Evolutionary conservation across 2,797 vertebrate genomes (phyloP).

Genomic region (Hirundo rustica): DNA sequence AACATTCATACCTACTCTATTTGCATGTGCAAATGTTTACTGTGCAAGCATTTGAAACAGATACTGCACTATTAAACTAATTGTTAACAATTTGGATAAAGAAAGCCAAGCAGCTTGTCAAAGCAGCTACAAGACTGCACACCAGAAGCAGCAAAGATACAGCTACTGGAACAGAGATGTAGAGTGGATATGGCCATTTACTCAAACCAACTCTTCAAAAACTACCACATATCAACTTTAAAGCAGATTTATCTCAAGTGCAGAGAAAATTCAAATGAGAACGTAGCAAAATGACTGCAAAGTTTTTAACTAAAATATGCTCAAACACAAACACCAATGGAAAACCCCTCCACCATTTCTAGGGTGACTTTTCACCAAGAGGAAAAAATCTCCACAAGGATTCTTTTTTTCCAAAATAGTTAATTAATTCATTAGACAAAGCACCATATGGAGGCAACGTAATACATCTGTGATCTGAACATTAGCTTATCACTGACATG

Average conservation of each 20-base stretch:
- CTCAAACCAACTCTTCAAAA: not conserved
- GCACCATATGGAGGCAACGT: constrained; percentile 61
- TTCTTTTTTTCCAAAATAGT: not conserved
- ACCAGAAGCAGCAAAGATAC: not conserved
- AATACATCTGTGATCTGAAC: constrained; percentile 50
- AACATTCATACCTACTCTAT: not conserved
- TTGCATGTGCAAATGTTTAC: not conserved
- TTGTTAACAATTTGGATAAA: not conserved
- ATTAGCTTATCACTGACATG: constrained; percentile 15
- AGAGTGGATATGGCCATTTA: not conserved
- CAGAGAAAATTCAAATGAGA: not conserved
- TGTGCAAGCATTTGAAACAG: not conserved
- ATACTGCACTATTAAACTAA: not conserved
- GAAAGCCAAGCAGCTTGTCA: not conserved
- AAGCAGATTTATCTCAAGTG: not conserved
- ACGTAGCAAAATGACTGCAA: not conserved
- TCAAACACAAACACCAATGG: not conserved
- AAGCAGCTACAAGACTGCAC: not conserved
- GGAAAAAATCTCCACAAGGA: not conserved
- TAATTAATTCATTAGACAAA: constrained; percentile 62
- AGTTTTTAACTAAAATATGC: not conserved
- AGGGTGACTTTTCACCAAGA: not conserved
- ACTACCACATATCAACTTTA: not conserved
- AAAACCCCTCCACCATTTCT: not conserved
- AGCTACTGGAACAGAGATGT: not conserved